These are phyloP conservation scores for Papilio dardanus DNA, from an alignment of 1,140 invertebrate genomes.

Conservation along the genomic window DNA sequence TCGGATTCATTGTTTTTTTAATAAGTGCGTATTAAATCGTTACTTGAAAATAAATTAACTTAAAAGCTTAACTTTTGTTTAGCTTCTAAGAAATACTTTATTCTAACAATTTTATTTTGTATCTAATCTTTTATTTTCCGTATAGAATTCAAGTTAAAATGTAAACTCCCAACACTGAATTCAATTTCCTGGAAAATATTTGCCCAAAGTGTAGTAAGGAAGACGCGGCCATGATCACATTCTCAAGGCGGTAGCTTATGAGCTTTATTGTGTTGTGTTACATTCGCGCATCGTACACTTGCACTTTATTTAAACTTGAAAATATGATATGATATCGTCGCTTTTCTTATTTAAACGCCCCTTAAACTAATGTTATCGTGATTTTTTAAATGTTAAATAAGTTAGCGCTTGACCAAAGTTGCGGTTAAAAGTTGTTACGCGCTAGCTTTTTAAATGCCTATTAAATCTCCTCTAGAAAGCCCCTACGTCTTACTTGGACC, in stretches of 20 bases:
- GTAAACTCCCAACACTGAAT: constrained; percentile 42
- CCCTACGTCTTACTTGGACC: too few relatives aligned
- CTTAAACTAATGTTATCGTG: background rate
- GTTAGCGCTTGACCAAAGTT: too few relatives aligned
- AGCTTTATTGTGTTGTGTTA: constrained; percentile 39
- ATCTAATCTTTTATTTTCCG: constrained; percentile 40
- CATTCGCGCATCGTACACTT: constrained; percentile 30
- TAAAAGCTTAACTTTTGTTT: background rate
- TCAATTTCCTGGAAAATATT: constrained; percentile 45
- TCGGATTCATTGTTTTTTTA: background rate
- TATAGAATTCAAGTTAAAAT: constrained; percentile 41
- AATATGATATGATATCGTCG: background rate
- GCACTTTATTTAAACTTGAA: constrained; percentile 22
- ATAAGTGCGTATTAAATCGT: too few relatives aligned
- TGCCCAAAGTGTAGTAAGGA: constrained; percentile 40
- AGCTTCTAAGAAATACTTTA: too few relatives aligned
- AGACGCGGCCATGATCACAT: constrained; percentile 40
- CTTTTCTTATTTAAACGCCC: background rate
- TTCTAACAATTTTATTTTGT: background rate
- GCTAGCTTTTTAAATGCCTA: too few relatives aligned
- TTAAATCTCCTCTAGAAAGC: too few relatives aligned
- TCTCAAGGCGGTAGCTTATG: constrained; percentile 32
- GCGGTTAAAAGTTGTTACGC: too few relatives aligned
- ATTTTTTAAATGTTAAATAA: too few relatives aligned
- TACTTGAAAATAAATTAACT: too few relatives aligned